Evolutionary conservation across 2,888 invertebrate genomes (phyloP), one percentile per base, ranked within the genome.

Genomic region (Argynnis bischoffii): DNA sequence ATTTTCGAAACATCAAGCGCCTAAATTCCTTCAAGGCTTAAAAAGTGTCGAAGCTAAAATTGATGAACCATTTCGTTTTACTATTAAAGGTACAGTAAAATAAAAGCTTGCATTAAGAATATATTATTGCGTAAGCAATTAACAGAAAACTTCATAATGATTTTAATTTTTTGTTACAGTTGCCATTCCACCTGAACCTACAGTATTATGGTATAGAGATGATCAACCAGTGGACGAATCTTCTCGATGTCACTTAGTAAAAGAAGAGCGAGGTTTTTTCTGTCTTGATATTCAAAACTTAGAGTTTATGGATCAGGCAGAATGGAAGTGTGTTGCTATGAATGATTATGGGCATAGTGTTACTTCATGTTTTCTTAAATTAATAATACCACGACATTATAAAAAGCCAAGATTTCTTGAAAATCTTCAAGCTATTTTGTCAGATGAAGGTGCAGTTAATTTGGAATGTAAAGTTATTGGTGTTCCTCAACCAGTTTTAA

Each of bases 381-480:
- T 98, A 55, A 94, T 95, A 76, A 97, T 98, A 83, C 98, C 98
- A 2, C 95, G 96, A 78, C 97, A 98, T 88, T 98, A 95, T 82
- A 97, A 97, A 83, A 97, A 97, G 76, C 98, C 98, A 0, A 94
- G 96, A 72, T 98, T 98, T 84, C 90, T 98, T 63, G 98, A 98
- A 85, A 96, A 96, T 74, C 92, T 98, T 4, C 94, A 96, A 75
- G 98, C 98, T 0, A 96, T 97, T 53, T 90, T 98, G 18, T 97
- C 97, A 0, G 97, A 97, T 72, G 97, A 97, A 86, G 96, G 98
- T 0, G 97, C 98, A 13, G 98, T 98, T 0, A 98, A 98, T 86
- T 93, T 98, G 69, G 98, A 98, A 85, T 98, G 98, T 84, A 98
- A 98, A 90, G 97, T 98, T 0, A 97, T 98, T 69, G 98, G 98